Conservation (phyloP, 2,113 vertebrate genomes). For the Erythrolamprus reginae region DNA sequence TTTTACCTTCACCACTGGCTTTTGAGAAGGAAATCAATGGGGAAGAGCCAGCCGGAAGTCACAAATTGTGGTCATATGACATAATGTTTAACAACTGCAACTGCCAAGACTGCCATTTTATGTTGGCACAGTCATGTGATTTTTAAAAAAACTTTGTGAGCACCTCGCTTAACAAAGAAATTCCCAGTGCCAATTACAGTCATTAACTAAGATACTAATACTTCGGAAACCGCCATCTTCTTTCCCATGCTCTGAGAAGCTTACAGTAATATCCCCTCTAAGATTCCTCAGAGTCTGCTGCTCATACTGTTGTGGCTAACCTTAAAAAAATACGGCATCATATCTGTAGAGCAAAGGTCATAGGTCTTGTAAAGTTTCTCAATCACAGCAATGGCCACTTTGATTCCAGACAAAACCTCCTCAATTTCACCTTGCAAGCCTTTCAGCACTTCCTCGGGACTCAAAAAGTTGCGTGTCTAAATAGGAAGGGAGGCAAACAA, state of each 20-base stretch:
- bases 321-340: constrained; percentile 56
- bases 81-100: background rate
- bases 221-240: background rate
- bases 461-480: constrained; percentile 70
- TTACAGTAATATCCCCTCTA: background rate
- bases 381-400: constrained; percentile 48
- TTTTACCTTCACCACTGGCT: background rate
- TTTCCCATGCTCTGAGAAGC: background rate
- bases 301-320: constrained; percentile 33
- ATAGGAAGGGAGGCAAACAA: background rate
- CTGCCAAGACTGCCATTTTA: background rate
- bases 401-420: constrained; percentile 51
- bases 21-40: background rate
- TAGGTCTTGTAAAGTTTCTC: constrained; percentile 64
- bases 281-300: background rate
- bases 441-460: constrained; percentile 68
- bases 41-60: background rate
- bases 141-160: background rate
- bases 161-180: background rate
- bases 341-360: constrained; percentile 50
- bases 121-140: background rate
- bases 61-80: background rate
- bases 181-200: background rate
- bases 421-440: constrained; percentile 68
- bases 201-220: background rate